phyloP scores from a whole-genome alignment of 2,888 invertebrate genomes.

The Apamea anceps region DNA sequence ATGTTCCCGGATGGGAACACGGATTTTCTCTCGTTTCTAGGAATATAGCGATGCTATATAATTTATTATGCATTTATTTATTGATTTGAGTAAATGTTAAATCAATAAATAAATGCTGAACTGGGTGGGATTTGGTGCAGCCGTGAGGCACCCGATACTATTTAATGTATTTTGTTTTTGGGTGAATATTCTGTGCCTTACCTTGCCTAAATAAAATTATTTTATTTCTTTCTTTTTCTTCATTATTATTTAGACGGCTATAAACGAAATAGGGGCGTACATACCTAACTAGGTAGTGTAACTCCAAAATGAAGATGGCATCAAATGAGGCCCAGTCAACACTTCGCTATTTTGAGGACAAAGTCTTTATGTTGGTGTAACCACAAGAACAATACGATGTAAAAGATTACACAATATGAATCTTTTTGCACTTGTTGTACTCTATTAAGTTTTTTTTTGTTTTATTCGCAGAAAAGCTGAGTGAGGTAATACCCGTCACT shows the following conservation, averaged over 20 bases:
- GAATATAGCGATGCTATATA: neutral
- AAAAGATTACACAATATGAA: constrained; percentile 49
- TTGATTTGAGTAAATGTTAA: too few species aligned
- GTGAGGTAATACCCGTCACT: constrained; percentile 35
- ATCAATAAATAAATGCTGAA: too few species aligned
- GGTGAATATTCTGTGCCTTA: too few species aligned
- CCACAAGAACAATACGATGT: constrained; percentile 36
- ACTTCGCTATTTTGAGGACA: constrained; percentile 24
- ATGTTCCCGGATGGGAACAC: constrained; percentile 15
- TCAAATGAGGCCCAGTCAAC: constrained; percentile 5
- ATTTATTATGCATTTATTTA: neutral
- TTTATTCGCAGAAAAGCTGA: constrained; percentile 18
- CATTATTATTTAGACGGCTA: neutral
- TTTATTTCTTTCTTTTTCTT: too few species aligned
- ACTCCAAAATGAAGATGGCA: constrained; percentile 19
- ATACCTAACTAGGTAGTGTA: neutral
- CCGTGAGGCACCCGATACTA: too few species aligned
- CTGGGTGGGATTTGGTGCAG: too few species aligned
- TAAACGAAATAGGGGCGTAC: neutral
- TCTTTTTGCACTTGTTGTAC: constrained; percentile 42
- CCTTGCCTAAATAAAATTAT: too few species aligned
- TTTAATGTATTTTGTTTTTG: too few species aligned
- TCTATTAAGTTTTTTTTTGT: constrained; percentile 16
- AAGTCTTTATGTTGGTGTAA: constrained; percentile 36
- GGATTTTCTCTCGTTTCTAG: constrained; percentile 30